These are phyloP conservation scores for Dioctria linearis DNA, from an alignment of 2,888 invertebrate species.

Conservation along the genomic window DNA sequence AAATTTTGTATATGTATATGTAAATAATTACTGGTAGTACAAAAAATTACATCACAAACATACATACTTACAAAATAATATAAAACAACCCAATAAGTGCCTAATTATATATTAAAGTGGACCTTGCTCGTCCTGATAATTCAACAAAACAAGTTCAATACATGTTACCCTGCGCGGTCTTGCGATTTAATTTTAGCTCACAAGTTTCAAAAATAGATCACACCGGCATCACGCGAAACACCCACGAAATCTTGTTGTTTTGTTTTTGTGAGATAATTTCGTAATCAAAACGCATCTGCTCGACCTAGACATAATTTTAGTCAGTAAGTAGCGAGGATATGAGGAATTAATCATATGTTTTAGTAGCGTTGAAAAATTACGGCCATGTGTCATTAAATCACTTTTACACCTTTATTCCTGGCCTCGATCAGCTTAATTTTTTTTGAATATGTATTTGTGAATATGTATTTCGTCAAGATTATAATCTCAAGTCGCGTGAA, in stretches of 20 bases:
- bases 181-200: neutral
- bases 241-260: conserved; percentile 38
- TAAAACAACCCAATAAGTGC: no score
- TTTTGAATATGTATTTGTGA: no score
- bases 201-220: neutral
- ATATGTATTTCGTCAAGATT: neutral
- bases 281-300: conserved; percentile 11
- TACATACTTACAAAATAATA: no score
- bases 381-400: neutral
- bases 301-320: conserved; percentile 28
- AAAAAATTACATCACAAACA: no score
- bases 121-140: neutral
- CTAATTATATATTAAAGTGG: neutral
- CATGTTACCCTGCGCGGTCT: neutral
- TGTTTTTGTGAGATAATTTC: neutral
- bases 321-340: neutral
- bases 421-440: no score
- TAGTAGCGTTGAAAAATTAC: neutral
- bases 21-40: no score
- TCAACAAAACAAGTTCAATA: neutral
- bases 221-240: conserved; percentile 20
- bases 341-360: no score
- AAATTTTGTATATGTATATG: no score
- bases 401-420: neutral
- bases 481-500: conserved; percentile 15